Evolutionary conservation across 2,797 vertebrate genomes (phyloP).

Genomic region (Scleropages formosus): DNA sequence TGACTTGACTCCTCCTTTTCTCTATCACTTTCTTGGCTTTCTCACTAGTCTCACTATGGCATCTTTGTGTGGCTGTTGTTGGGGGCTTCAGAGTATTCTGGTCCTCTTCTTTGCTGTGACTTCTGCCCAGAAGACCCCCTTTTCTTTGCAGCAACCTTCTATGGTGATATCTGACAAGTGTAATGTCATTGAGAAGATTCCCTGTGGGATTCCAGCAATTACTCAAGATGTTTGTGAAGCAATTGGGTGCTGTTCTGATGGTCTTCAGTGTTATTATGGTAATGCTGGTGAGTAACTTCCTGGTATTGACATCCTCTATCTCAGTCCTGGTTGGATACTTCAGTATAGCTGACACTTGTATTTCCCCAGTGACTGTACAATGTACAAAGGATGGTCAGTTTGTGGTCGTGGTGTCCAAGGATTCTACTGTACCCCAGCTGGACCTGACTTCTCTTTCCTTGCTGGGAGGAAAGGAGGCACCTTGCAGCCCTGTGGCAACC

Average conservation of each 20-base stretch:
- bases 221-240: conserved; percentile 34
- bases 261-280: conserved; percentile 58
- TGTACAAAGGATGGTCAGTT: conserved; percentile 63
- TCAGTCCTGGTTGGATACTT: no score
- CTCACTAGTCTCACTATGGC: no score
- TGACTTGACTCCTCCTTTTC: no score
- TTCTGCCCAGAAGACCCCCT: background rate
- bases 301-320: no score
- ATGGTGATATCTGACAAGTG: background rate
- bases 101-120: background rate
- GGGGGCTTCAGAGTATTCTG: no score
- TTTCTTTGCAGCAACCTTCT: background rate
- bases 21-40: no score
- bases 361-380: conserved; percentile 63
- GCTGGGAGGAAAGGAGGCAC: background rate
- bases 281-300: conserved; percentile 50
- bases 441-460: background rate
- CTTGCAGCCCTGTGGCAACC: background rate
- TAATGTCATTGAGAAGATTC: conserved; percentile 40
- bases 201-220: conserved; percentile 48
- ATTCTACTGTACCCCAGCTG: conserved; percentile 52
- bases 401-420: conserved; percentile 59
- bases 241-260: conserved; percentile 63
- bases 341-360: background rate
- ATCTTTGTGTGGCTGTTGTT: no score